A percentile compares a stretch with the other conserved stretches of the same genome.
Evolutionary conservation across 1,140 invertebrate species (phyloP).

Genomic region (Trichonephila inaurata): DNA sequence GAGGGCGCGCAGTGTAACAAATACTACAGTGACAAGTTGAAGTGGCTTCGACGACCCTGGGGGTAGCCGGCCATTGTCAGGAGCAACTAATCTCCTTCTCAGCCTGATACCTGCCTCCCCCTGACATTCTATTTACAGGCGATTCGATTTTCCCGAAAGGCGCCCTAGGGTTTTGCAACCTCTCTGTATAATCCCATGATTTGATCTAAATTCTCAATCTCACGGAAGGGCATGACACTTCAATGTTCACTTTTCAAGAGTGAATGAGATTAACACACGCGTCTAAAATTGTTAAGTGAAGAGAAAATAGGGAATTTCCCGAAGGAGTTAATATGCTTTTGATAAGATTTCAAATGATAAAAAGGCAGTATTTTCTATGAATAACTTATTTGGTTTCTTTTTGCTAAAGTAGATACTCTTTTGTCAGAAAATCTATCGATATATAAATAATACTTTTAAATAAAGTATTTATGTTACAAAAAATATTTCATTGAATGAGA

Average conservation of each 20-base stretch:
- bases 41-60: conserved; percentile 45
- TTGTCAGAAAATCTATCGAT: too few species aligned
- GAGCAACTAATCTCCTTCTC: conserved; percentile 63
- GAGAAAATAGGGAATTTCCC: background rate
- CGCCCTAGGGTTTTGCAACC: conserved; percentile 38
- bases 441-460: too few species aligned
- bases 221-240: background rate
- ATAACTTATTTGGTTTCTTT: too few species aligned
- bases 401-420: too few species aligned
- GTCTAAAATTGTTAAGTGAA: background rate
- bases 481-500: too few species aligned
- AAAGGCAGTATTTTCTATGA: too few species aligned
- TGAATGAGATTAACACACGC: conserved; percentile 5
- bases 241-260: background rate
- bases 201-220: background rate
- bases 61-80: conserved; percentile 38
- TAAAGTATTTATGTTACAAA: too few species aligned
- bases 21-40: conserved; percentile 50
- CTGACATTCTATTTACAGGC: conserved; percentile 66
- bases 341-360: too few species aligned
- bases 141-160: conserved; percentile 50
- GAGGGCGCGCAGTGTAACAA: conserved; percentile 41
- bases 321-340: too few species aligned
- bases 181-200: conserved; percentile 7
- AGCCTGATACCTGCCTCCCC: conserved; percentile 52